A percentile compares a stretch with the other conserved stretches of the same genome.
phyloP scores from a whole-genome alignment of 2,113 vertebrate genomes.

The Silurus meridionalis region DNA sequence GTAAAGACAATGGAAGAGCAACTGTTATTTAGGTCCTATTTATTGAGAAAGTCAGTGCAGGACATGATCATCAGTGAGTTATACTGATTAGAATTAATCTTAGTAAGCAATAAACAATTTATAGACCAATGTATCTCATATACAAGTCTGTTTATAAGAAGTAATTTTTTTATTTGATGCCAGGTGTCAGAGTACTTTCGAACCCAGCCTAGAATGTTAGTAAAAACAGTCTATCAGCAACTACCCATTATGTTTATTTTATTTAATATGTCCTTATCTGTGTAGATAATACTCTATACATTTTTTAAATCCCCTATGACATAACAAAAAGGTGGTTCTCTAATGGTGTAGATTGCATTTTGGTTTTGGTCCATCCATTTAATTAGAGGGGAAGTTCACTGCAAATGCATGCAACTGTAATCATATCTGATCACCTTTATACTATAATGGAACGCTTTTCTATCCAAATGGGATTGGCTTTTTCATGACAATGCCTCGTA shows the following conservation, averaged over 20 bases:
- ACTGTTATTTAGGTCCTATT: not conserved
- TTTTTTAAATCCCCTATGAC: not conserved
- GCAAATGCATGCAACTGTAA: not conserved
- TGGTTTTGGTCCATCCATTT: not conserved
- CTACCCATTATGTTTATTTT: not conserved
- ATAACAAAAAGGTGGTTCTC: not conserved
- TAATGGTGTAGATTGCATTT: not conserved
- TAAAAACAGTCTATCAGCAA: not conserved
- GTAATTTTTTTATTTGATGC: too few relatives aligned
- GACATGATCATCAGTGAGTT: not conserved
- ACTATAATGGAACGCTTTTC: not conserved
- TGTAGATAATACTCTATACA: not conserved
- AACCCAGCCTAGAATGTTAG: not conserved
- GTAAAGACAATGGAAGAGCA: not conserved
- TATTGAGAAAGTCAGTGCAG: not conserved
- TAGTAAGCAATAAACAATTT: not conserved
- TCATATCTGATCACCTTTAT: not conserved
- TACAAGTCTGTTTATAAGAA: not conserved
- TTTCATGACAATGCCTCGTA: not conserved
- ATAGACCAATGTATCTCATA: not conserved
- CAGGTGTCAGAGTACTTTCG: too few relatives aligned
- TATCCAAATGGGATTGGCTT: not conserved
- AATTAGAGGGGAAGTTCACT: not conserved
- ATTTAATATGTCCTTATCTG: not conserved
- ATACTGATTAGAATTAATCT: not conserved